Base-by-base conservation (phyloP, 2,797 vertebrate genomes). In the Distichodus sexfasciatus region DNA sequence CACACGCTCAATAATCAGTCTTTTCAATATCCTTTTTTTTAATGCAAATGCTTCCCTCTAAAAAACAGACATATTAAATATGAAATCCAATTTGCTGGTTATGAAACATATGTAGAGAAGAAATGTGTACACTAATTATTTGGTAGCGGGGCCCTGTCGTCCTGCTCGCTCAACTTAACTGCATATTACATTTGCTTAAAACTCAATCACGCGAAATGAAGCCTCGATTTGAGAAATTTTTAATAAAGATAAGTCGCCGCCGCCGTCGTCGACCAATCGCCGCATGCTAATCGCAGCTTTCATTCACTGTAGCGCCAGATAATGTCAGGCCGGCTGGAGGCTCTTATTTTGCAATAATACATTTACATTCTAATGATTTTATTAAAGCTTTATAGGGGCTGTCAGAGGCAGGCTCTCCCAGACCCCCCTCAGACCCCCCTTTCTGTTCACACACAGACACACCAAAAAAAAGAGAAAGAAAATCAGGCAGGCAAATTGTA, bases 311-410 rank as follows among this genome's bases (percentile, higher is more conserved):
- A 84, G 84, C 92, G 84, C 92, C 86, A 84, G 95, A 96, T 95
- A 91, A 93, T 96, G 95, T 97, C 95, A 96, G 88, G 92, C 93
- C 93, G 91, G 94, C 95, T 95, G 88, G 91, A 93, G 96, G 94
- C 96, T 97, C 94, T 97, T 97, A 98, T 97, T 97, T 96, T 75
- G 92, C 95, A 98, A 98, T 99, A 98, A 99, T 98, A 96, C 96
- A 99, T 99, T 99, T 99, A 98, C 96, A 99, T 99, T 99, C 96
- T 98, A 99, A 99, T 99, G 96, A 96, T 99, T 99, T 98, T 98
- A 99, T 99, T 98, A 98, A 96, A 94, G 95, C 93, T 89, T n/a
- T 87, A 93, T 93, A 86, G 88, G 91, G 93, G 90, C 96, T 97
- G 96, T 96, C 95, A 94, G 92, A 86, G 92, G 86, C 89, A 87